Conservation (phyloP, 2,888 invertebrate species). For the Morpho deidamia region DNA sequence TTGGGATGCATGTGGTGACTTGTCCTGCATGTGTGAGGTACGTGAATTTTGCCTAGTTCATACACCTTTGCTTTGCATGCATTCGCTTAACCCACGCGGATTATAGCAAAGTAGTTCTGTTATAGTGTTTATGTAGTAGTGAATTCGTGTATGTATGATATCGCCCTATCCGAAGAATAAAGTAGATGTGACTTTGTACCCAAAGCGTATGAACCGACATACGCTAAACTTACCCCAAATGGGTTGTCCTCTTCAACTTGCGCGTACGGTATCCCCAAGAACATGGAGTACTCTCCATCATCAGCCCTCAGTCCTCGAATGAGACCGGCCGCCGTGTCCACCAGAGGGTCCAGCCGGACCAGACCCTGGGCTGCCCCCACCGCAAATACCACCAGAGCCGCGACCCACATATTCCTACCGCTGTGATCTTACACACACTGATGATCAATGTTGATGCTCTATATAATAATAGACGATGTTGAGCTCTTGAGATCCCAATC, state of each 20-base stretch:
- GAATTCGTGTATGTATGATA: too few species aligned
- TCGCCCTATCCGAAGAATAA: too few species aligned
- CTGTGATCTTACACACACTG: background rate
- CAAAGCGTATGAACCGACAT: too few species aligned
- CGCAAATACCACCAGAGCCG: background rate
- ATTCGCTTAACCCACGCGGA: too few species aligned
- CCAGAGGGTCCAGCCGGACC: slow-evolving; percentile 34
- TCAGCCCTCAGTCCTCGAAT: slow-evolving; percentile 36
- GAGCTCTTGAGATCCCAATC: background rate
- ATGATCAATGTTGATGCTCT: background rate
- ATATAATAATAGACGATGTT: background rate
- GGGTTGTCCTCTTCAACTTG: slow-evolving; percentile 43
- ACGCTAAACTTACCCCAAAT: slow-evolving; percentile 53
- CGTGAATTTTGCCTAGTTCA: too few species aligned
- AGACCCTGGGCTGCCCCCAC: background rate
- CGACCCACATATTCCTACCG: slow-evolving; percentile 4
- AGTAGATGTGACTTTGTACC: too few species aligned
- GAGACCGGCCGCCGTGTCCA: slow-evolving; percentile 35
- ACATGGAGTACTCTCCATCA: slow-evolving; percentile 42
- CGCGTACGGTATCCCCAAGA: slow-evolving; percentile 56
- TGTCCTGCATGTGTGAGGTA: too few species aligned
- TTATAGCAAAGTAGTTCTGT: too few species aligned
- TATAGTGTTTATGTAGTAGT: too few species aligned
- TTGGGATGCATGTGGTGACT: too few species aligned
- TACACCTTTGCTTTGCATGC: too few species aligned